These are phyloP conservation scores for Triops cancriformis DNA, from an alignment of 1,140 invertebrate genomes.

Conservation along the genomic window DNA sequence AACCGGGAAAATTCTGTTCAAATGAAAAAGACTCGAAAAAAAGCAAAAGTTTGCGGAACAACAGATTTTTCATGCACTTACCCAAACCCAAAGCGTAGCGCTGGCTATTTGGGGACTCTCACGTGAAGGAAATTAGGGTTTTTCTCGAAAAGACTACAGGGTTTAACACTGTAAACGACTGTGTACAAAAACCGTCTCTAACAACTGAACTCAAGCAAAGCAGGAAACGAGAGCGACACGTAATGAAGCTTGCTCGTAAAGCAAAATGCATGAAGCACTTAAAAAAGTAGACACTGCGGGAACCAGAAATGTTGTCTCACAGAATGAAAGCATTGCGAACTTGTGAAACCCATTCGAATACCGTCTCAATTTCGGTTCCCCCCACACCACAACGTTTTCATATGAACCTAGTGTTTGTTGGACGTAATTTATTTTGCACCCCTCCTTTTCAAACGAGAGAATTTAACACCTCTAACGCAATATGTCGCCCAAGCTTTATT, in stretches of 20 bases:
- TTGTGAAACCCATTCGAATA: neutral
- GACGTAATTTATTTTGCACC: neutral
- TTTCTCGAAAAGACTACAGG: neutral
- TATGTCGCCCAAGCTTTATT: neutral
- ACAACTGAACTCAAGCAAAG: neutral
- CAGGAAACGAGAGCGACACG: slow-evolving; percentile 12
- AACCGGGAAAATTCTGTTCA: neutral
- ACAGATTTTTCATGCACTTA: slow-evolving; percentile 5
- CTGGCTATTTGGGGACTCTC: neutral
- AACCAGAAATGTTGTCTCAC: neutral
- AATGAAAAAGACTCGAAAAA: neutral
- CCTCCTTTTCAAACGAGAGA: neutral
- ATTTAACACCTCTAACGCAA: neutral
- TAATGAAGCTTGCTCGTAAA: slow-evolving; percentile 14
- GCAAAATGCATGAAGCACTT: slow-evolving; percentile 7
- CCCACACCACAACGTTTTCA: neutral
- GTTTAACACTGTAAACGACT: slow-evolving; percentile 2
- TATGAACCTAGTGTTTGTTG: neutral
- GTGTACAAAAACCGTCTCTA: slow-evolving; percentile 4
- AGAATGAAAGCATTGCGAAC: neutral
- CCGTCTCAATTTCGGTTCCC: neutral
- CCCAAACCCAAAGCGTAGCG: neutral
- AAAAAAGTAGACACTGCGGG: neutral
- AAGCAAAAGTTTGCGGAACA: neutral
- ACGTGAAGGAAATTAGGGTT: slow-evolving; percentile 1